Evolutionary conservation across 2,113 vertebrate species (phyloP), one percentile per base, ranked within the genome.

Genomic region (Microtus pennsylvanicus): DNA sequence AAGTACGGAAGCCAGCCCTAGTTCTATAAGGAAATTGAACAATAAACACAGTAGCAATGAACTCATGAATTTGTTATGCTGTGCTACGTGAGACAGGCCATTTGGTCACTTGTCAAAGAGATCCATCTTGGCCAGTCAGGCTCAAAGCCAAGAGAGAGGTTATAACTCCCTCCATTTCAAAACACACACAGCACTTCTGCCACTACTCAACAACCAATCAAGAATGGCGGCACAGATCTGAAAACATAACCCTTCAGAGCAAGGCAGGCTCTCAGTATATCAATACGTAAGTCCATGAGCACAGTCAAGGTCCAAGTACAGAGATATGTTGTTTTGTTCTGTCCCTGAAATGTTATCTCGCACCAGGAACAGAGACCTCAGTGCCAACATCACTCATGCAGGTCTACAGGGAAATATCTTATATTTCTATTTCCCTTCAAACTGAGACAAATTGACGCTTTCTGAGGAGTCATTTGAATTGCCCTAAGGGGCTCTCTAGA

Each of bases 341-440:
- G 92, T 78, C 26, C 69, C 47, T 67, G 7, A 82, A 86, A 91
- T 42, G 24, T 81, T 82, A 89, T n/a, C 26, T 5, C 0, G 10
- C 16, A 10, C 19, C 67, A 47, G 67, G 58, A 93, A 70, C 0
- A 83, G 30, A 33, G 90, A 61, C 17, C n/a, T 85, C 47, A 69
- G 10, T 30, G 75, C 63, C 76, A 85, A 55, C 78, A 94, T 61
- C 65, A 86, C 22, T 83, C 70, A 80, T 22, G 6, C 28, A 70
- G 78, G 89, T n/a, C 70, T 65, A 38, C 10, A 9, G 13, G 45
- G 6, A 92, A 92, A 55, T 47, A 58, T 70, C 82, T 86, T 38
- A 10, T 67, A 90, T 65, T 93, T 90, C 89, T 72, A 67, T 58
- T 90, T 94, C 45, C 92, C 63, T 95, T 87, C 52, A 90, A 70